phyloP scores from a whole-genome alignment of 2,113 vertebrate species.

The Microcebus tavaratra region DNA sequence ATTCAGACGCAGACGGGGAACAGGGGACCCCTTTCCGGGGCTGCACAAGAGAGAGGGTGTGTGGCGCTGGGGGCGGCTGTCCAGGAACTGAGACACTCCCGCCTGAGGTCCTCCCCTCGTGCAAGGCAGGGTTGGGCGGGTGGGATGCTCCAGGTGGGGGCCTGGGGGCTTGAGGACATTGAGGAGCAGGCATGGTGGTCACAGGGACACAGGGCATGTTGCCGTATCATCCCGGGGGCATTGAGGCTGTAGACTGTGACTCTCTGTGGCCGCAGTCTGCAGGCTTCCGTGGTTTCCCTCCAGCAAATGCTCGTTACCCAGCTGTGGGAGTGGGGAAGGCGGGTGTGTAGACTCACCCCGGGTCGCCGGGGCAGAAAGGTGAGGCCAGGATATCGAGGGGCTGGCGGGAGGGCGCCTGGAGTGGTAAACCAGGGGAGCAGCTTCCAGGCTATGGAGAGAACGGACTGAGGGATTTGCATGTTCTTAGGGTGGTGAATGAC shows the following conservation, averaged over 20 bases:
- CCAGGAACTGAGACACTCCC: not conserved
- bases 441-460: not conserved
- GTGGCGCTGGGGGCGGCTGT: not conserved
- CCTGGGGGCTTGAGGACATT: not conserved
- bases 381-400: not conserved
- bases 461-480: not conserved
- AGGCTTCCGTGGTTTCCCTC: not conserved
- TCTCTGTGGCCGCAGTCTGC: not conserved
- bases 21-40: not conserved
- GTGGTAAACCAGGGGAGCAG: not conserved
- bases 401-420: not conserved
- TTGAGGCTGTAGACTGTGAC: not conserved
- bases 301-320: not conserved
- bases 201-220: not conserved
- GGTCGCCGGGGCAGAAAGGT: not conserved
- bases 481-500: not conserved
- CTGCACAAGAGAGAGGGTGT: not conserved
- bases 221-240: fast-evolving
- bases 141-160: not conserved
- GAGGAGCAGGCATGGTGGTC: not conserved
- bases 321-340: not conserved
- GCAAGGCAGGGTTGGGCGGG: not conserved
- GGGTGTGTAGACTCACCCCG: not conserved
- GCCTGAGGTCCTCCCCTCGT: not conserved
- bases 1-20: not conserved